These are phyloP conservation scores for Ennomos erosarius DNA, from an alignment of 2,888 invertebrate genomes.

Conservation along the genomic window DNA sequence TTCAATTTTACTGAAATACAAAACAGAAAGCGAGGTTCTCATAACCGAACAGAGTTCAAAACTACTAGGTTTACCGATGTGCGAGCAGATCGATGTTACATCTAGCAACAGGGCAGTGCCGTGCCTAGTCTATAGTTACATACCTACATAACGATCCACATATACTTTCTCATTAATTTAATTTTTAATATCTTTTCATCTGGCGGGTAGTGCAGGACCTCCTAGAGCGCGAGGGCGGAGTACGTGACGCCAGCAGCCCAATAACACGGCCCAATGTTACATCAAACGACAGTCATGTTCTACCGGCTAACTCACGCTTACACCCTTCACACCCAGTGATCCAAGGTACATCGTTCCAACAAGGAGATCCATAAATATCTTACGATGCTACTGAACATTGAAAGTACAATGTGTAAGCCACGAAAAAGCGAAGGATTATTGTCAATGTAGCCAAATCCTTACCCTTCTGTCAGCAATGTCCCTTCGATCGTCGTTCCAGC, in stretches of 20 bases:
- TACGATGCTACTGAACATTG: slow-evolving; percentile 26
- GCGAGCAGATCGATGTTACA: slow-evolving; percentile 69
- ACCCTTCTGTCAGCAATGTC: slow-evolving; percentile 82
- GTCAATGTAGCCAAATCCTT: slow-evolving; percentile 69
- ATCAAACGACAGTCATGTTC: slow-evolving; percentile 49
- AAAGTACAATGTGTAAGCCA: slow-evolving; percentile 42
- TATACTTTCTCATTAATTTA: slow-evolving; percentile 49
- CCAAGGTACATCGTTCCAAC: slow-evolving; percentile 17
- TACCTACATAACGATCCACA: slow-evolving; percentile 41
- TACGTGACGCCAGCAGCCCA: slow-evolving; percentile 50
- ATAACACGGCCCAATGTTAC: slow-evolving; percentile 47
- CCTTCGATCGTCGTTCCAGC: slow-evolving; percentile 77
- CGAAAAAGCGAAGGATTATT: slow-evolving; percentile 50
- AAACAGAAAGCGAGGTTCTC: background rate
- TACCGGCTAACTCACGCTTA: slow-evolving; percentile 53
- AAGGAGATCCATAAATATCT: slow-evolving; percentile 23
- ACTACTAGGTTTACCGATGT: slow-evolving; percentile 30
- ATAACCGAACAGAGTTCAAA: background rate
- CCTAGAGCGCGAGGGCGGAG: slow-evolving; percentile 33
- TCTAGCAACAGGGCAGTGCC: slow-evolving; percentile 75
- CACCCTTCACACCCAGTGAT: slow-evolving; percentile 47
- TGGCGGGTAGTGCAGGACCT: slow-evolving; percentile 31
- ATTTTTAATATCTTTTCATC: slow-evolving; percentile 49
- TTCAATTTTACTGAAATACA: background rate
- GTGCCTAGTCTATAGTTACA: slow-evolving; percentile 47